phyloP scores from a whole-genome alignment of 1,140 invertebrate species.

The Hermatobates lingyangjiaoensis region DNA sequence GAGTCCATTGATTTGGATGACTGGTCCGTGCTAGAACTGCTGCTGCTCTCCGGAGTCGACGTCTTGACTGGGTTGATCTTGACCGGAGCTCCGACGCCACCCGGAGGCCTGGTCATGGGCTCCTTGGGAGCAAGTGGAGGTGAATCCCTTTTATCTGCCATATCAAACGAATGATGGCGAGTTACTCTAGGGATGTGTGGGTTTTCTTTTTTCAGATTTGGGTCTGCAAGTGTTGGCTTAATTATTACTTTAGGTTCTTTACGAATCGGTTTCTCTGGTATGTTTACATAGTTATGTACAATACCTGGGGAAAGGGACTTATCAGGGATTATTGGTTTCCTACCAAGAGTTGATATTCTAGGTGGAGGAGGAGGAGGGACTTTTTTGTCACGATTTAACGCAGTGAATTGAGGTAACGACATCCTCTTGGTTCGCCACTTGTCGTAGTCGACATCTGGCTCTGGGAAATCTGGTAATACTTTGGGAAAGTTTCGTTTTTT shows the following conservation, averaged over 20 bases:
- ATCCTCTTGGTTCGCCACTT: slow-evolving; percentile 12
- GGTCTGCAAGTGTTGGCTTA: slow-evolving; percentile 24
- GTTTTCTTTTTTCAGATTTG: slow-evolving; percentile 21
- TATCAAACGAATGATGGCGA: too few species aligned
- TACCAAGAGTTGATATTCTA: slow-evolving; percentile 36
- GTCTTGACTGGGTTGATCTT: too few species aligned
- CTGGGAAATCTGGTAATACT: slow-evolving; percentile 52
- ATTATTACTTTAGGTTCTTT: slow-evolving; percentile 30
- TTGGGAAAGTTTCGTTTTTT: slow-evolving; percentile 61
- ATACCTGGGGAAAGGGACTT: slow-evolving; percentile 22
- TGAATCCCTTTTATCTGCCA: too few species aligned
- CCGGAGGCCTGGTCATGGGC: too few species aligned
- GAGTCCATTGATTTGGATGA: too few species aligned
- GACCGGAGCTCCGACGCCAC: too few species aligned
- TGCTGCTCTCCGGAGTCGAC: too few species aligned
- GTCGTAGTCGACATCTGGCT: slow-evolving; percentile 19
- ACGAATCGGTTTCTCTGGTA: slow-evolving; percentile 8
- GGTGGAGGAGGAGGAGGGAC: slow-evolving; percentile 42
- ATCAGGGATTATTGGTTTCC: slow-evolving; percentile 21
- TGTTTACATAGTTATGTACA: neutral
- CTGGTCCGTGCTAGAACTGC: too few species aligned
- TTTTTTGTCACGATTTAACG: slow-evolving; percentile 21
- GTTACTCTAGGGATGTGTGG: slow-evolving; percentile 26
- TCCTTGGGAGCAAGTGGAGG: too few species aligned
- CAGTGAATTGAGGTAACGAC: slow-evolving; percentile 25